phyloP scores from a whole-genome alignment of 2,888 invertebrate species.

The Clitarchus hookeri region DNA sequence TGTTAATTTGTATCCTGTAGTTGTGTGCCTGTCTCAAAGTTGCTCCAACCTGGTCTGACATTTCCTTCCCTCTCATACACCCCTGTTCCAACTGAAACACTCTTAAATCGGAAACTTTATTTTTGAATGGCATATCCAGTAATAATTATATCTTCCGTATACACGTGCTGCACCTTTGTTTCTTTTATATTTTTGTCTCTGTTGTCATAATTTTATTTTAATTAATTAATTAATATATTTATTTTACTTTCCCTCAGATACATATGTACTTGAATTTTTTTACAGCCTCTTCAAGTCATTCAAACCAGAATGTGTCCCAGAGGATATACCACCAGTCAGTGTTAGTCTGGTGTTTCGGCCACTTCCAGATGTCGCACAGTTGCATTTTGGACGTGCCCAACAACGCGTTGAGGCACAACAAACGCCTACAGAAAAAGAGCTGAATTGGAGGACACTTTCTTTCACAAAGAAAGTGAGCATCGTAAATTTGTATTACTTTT shows the following conservation, averaged over 20 bases:
- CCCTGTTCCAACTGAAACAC: too few relatives aligned
- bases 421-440: neutral
- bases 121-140: too few relatives aligned
- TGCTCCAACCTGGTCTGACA: too few relatives aligned
- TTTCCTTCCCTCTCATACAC: too few relatives aligned
- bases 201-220: too few relatives aligned
- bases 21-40: too few relatives aligned
- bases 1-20: too few relatives aligned
- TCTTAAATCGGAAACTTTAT: too few relatives aligned
- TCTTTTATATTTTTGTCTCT: too few relatives aligned
- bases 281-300: slow-evolving; percentile 33
- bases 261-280: neutral
- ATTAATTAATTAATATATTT: too few relatives aligned
- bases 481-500: neutral
- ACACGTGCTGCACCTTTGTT: too few relatives aligned
- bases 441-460: neutral
- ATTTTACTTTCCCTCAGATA: neutral
- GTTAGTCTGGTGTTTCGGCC: neutral
- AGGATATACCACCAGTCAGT: slow-evolving; percentile 28
- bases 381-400: neutral
- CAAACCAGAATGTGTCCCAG: slow-evolving; percentile 37
- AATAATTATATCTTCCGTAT: too few relatives aligned
- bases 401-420: neutral
- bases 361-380: neutral
- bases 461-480: neutral